phyloP scores from a whole-genome alignment of 2,888 invertebrate species.

The Hylaea fasciaria region DNA sequence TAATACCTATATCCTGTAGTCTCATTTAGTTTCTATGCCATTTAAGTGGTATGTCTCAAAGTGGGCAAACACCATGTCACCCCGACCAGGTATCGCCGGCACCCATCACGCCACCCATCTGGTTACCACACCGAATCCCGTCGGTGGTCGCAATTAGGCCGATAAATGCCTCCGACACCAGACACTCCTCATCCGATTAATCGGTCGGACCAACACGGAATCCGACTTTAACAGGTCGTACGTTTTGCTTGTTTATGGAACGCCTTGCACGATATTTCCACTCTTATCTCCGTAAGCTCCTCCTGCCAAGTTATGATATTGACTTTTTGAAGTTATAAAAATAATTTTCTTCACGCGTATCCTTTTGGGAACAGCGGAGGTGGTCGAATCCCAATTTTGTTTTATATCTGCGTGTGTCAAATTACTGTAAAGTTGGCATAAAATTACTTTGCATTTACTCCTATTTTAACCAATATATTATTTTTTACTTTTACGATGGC shows the following conservation, averaged over 20 bases:
- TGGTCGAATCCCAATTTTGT: neutral
- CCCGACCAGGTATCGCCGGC: slow-evolving; percentile 53
- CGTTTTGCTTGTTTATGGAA: slow-evolving; percentile 73
- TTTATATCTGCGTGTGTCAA: neutral
- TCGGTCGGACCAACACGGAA: slow-evolving; percentile 64
- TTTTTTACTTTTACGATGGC: too few species aligned
- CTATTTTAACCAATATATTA: too few species aligned
- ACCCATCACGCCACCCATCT: slow-evolving; percentile 73
- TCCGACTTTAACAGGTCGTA: slow-evolving; percentile 73
- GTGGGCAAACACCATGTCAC: slow-evolving; percentile 41
- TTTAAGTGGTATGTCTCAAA: slow-evolving; percentile 3
- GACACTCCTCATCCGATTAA: slow-evolving; percentile 76
- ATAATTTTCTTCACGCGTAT: slow-evolving; percentile 1
- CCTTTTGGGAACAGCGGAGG: neutral
- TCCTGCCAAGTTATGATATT: slow-evolving; percentile 41
- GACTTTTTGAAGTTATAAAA: slow-evolving; percentile 31
- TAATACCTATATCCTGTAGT: too few species aligned
- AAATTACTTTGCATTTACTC: too few species aligned
- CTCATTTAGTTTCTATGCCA: too few species aligned
- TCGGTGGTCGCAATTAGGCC: slow-evolving; percentile 80
- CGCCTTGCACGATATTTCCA: slow-evolving; percentile 64
- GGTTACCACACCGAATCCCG: slow-evolving; percentile 62
- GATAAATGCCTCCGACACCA: slow-evolving; percentile 78
- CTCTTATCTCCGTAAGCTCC: slow-evolving; percentile 48
- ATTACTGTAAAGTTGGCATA: neutral